These are phyloP conservation scores for Astur gentilis DNA, from an alignment of 2,113 vertebrate genomes.

Conservation along the genomic window DNA sequence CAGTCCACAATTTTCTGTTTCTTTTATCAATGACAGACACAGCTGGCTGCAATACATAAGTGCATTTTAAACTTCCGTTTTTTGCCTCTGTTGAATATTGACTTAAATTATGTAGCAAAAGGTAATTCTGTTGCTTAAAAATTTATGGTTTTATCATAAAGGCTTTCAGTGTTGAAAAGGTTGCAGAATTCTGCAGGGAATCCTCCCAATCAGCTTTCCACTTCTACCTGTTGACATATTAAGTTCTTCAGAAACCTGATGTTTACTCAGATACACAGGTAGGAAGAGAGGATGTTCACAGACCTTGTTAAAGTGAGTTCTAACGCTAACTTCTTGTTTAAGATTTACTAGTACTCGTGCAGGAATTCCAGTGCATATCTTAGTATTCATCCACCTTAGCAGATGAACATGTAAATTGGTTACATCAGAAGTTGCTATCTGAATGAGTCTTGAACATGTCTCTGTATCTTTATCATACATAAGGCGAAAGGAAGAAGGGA, in stretches of 20 bases:
- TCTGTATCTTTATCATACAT: fast-evolving
- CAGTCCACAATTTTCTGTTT: neutral
- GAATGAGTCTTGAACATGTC: neutral
- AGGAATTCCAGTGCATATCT: neutral
- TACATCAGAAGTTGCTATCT: neutral
- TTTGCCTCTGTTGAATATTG: neutral
- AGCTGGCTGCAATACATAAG: neutral
- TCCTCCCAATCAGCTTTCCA: neutral
- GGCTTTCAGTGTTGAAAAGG: neutral
- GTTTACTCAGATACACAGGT: neutral
- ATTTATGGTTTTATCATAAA: neutral
- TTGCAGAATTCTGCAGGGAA: neutral
- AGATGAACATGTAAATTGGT: neutral
- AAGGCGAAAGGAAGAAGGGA: neutral
- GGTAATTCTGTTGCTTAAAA: neutral
- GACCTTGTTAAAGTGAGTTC: neutral
- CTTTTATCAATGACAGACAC: neutral
- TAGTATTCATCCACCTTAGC: neutral
- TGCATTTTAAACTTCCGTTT: neutral
- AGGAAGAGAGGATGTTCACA: neutral
- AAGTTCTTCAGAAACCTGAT: neutral
- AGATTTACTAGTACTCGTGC: neutral
- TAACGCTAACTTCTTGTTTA: neutral
- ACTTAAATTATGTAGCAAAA: neutral
- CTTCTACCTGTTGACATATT: neutral